phyloP scores from a whole-genome alignment of 2,797 vertebrate genomes.

The Myotis findleyi region DNA sequence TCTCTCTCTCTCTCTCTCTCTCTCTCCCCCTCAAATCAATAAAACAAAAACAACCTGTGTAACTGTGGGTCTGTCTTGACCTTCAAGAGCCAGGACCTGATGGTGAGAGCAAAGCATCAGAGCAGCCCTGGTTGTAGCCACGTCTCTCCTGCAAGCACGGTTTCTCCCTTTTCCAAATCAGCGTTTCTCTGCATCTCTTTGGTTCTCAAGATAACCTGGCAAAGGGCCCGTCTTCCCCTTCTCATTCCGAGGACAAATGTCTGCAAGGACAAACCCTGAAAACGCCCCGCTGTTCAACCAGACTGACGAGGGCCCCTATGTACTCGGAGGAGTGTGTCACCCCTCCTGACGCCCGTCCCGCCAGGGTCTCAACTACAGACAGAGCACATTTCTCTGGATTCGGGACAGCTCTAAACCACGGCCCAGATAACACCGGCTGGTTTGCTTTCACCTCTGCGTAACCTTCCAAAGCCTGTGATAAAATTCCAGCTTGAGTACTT shows the following conservation, averaged over 20 bases:
- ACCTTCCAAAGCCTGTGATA: background rate
- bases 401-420: background rate
- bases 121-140: background rate
- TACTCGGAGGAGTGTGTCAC: background rate
- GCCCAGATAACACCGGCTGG: background rate
- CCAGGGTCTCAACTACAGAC: background rate
- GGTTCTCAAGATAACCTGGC: background rate
- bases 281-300: background rate
- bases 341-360: background rate
- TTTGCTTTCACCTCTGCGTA: slow-evolving; percentile 1
- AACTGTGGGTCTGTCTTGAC: background rate
- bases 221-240: background rate
- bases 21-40: background rate
- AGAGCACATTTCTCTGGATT: background rate
- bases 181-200: background rate
- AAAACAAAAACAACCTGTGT: background rate
- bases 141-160: background rate
- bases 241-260: background rate
- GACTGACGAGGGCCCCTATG: background rate
- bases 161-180: background rate
- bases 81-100: background rate
- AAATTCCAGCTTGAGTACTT: background rate
- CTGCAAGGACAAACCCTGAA: background rate
- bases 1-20: background rate
- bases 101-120: background rate